Evolutionary conservation across 2,888 invertebrate genomes (phyloP).

Genomic region (Cinara cedri): DNA sequence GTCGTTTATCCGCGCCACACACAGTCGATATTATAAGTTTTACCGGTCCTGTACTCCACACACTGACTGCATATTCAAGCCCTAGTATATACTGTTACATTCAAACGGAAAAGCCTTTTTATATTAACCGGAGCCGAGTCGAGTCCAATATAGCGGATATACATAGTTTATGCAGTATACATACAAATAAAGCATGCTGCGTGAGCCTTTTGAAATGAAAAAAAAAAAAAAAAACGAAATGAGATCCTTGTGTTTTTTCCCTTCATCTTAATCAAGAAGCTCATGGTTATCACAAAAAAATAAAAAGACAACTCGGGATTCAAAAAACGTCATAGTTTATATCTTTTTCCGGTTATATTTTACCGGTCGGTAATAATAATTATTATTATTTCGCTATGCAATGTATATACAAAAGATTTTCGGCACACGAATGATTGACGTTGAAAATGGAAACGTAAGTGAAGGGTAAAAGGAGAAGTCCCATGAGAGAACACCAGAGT

Average conservation of each 20-base stretch:
- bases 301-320: background rate
- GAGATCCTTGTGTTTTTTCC: background rate
- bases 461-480: too few species aligned
- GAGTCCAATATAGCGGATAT: background rate
- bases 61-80: too few species aligned
- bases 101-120: conserved; percentile 53
- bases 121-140: conserved; percentile 29
- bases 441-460: too few species aligned
- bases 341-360: background rate
- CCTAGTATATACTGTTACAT: too few species aligned
- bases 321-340: background rate
- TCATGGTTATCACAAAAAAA: conserved; percentile 25
- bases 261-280: conserved; percentile 14
- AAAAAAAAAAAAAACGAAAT: conserved; percentile 22
- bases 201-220: conserved; percentile 45
- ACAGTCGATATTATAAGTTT: conserved; percentile 48
- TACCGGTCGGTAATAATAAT: conserved; percentile 17
- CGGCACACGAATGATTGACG: background rate
- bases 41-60: conserved; percentile 4
- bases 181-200: too few species aligned
- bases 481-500: too few species aligned
- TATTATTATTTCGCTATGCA: background rate
- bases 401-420: too few species aligned
- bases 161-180: too few species aligned
- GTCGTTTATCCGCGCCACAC: conserved; percentile 41